phyloP scores from a whole-genome alignment of 2,888 invertebrate genomes.

The Villa cingulata region DNA sequence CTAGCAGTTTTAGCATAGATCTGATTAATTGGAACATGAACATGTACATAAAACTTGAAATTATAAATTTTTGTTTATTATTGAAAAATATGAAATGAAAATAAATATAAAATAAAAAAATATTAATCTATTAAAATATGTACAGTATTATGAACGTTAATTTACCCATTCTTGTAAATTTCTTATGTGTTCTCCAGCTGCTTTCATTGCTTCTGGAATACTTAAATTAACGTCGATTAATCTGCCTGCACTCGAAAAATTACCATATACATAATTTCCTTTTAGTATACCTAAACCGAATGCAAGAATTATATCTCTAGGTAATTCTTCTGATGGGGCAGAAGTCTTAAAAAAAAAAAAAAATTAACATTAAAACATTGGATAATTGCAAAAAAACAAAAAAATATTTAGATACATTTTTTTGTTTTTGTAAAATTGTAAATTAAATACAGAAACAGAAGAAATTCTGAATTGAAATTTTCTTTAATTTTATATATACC shows the following conservation, averaged over 20 bases:
- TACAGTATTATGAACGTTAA: background rate
- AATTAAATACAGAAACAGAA: too few species aligned
- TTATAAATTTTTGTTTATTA: too few species aligned
- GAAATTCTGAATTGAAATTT: background rate
- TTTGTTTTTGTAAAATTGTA: background rate
- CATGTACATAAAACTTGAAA: conserved; percentile 10
- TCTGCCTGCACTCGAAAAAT: conserved; percentile 32
- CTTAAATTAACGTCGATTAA: conserved; percentile 38
- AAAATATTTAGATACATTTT: background rate
- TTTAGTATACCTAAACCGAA: conserved; percentile 43
- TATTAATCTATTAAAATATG: too few species aligned
- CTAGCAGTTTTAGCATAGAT: background rate
- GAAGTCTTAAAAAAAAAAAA: conserved; percentile 1
- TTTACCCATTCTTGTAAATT: conserved; percentile 6
- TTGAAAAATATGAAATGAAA: background rate
- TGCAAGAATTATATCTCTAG: conserved; percentile 35
- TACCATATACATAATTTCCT: conserved; percentile 44
- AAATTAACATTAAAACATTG: too few species aligned
- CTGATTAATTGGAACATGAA: conserved; percentile 1
- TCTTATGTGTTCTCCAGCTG: background rate
- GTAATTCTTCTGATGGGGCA: conserved; percentile 15
- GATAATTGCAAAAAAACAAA: background rate
- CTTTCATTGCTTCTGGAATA: conserved; percentile 39
- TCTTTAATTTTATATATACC: background rate
- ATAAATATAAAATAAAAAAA: background rate